phyloP scores from a whole-genome alignment of 2,113 vertebrate genomes.

The Ailurus styani region DNA sequence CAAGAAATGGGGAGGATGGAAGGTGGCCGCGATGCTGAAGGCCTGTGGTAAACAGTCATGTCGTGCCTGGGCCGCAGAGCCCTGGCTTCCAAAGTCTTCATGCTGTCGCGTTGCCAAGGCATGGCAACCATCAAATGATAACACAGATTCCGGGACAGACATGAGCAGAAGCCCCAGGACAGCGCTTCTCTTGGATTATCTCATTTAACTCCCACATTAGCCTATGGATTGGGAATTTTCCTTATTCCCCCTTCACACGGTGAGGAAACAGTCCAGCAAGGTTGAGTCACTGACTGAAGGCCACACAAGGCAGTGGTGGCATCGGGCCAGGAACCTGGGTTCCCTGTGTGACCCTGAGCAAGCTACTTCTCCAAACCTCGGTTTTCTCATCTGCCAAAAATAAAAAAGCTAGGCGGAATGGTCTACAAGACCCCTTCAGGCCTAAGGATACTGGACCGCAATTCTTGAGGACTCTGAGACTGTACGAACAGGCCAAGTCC shows the following conservation, averaged over 20 bases:
- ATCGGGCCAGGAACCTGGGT: not conserved
- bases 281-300: not conserved
- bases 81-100: not conserved
- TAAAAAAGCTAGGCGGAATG: not conserved
- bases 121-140: too few relatives aligned
- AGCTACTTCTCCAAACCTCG: not conserved
- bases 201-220: not conserved
- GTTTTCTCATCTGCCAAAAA: not conserved
- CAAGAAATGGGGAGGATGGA: not conserved
- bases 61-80: fast-evolving
- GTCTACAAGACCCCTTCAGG: not conserved
- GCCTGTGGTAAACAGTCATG: not conserved
- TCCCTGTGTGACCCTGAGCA: not conserved
- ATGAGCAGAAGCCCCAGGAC: fast-evolving
- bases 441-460: not conserved
- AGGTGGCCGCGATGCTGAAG: not conserved
- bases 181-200: not conserved
- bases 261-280: not conserved
- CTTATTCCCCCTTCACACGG: not conserved
- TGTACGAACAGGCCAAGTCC: not conserved
- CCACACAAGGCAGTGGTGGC: not conserved
- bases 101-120: too few relatives aligned
- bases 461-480: not conserved
- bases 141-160: not conserved
- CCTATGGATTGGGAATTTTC: not conserved